Conservation (phyloP, 2,888 invertebrate genomes). For the Cheiracanthium punctorium region DNA sequence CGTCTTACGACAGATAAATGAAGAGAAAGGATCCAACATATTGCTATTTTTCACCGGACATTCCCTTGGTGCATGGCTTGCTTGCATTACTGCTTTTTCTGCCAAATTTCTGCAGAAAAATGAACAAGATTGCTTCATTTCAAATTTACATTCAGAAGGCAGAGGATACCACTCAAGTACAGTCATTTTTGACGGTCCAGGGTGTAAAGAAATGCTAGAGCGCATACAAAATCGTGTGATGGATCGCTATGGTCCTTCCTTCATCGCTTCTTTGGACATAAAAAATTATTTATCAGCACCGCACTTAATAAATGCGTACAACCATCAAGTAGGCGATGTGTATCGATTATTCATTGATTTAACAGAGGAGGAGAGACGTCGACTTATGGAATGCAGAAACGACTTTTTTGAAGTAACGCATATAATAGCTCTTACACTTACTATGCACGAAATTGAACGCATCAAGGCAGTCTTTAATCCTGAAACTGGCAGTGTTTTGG, state of each 20-base stretch:
- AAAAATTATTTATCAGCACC: no score
- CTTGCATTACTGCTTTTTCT: constrained; percentile 9
- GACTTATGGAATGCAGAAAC: not conserved
- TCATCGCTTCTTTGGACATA: not conserved
- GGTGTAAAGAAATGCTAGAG: not conserved
- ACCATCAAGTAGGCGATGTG: not conserved
- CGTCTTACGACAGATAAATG: not conserved
- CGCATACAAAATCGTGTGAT: not conserved
- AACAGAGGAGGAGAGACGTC: not conserved
- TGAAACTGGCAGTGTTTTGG: not conserved
- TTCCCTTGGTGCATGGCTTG: constrained; percentile 22
- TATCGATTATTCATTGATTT: not conserved
- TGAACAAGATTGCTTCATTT: not conserved
- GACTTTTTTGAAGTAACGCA: no score
- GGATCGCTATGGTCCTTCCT: not conserved
- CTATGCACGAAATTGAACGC: not conserved
- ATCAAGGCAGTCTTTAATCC: not conserved
- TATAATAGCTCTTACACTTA: not conserved
- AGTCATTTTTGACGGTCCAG: constrained; percentile 5
- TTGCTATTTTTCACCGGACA: constrained; percentile 10
- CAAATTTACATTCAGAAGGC: not conserved
- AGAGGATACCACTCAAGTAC: constrained; percentile 9
- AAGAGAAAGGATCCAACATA: not conserved
- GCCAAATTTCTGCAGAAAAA: not conserved
- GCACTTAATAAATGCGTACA: constrained; percentile 5